A percentile compares a stretch with the other conserved stretches of the same genome.
phyloP scores from a whole-genome alignment of 2,888 invertebrate genomes.

The Eupeodes latifasciatus region DNA sequence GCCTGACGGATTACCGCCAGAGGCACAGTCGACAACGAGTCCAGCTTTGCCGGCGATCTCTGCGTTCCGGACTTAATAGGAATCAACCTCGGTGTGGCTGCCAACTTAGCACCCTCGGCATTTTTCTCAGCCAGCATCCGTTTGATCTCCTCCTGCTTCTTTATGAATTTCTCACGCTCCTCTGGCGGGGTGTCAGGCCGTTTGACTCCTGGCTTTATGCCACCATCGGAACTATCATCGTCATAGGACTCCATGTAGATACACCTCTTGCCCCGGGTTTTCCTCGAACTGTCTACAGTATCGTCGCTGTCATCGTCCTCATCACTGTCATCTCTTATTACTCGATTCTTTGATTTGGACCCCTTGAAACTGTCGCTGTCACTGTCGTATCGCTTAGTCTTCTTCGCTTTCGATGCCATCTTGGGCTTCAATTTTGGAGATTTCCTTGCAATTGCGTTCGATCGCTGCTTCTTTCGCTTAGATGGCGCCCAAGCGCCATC shows the following conservation, averaged over 20 bases:
- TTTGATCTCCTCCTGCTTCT: constrained; percentile 84
- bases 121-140: constrained; percentile 84
- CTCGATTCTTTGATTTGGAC: constrained; percentile 86
- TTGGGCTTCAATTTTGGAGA: constrained; percentile 80
- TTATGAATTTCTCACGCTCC: constrained; percentile 83
- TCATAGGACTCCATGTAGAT: constrained; percentile 84
- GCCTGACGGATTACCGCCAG: constrained; percentile 83
- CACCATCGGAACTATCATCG: constrained; percentile 84
- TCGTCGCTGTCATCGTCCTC: constrained; percentile 84
- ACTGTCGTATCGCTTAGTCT: constrained; percentile 80
- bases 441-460: constrained; percentile 79
- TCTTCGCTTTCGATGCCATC: constrained; percentile 77
- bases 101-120: constrained; percentile 83
- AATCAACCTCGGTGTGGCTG: constrained; percentile 81
- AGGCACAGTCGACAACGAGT: constrained; percentile 83
- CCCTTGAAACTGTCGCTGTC: constrained; percentile 84
- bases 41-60: constrained; percentile 80
- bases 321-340: constrained; percentile 90
- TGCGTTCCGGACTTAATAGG: constrained; percentile 79
- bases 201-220: constrained; percentile 84
- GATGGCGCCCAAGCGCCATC: constrained; percentile 83
- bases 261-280: constrained; percentile 83
- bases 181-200: constrained; percentile 84
- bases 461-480: constrained; percentile 81
- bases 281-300: constrained; percentile 84